Evolutionary conservation across 2,888 invertebrate genomes (phyloP).

Genomic region (Yponomeuta cagnagella): DNA sequence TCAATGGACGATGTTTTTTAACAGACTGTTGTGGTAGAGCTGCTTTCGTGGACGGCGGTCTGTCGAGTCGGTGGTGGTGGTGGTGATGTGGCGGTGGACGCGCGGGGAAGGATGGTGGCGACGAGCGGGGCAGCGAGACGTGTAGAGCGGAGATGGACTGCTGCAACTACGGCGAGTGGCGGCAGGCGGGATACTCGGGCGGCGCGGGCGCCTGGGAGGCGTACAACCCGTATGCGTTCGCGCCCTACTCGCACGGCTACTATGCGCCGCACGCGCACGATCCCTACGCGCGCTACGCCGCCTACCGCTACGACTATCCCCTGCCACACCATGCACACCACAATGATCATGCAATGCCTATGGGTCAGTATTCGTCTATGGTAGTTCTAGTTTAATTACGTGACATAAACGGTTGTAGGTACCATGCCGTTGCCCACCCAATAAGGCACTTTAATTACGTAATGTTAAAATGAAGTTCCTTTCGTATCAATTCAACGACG

Average conservation of each 20-base stretch:
- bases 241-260: conserved; percentile 29
- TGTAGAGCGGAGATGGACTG: conserved; percentile 63
- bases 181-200: conserved; percentile 51
- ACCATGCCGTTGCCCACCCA: too few relatives aligned
- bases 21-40: not conserved
- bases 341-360: conserved; percentile 60
- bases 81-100: conserved; percentile 25
- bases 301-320: conserved; percentile 65
- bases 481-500: too few relatives aligned
- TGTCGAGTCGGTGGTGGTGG: conserved; percentile 40
- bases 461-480: too few relatives aligned
- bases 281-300: conserved; percentile 54
- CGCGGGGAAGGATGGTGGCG: conserved; percentile 41
- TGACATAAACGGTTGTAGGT: not conserved
- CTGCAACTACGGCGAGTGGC: conserved; percentile 71
- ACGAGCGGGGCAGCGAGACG: conserved; percentile 46
- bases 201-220: conserved; percentile 42
- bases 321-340: conserved; percentile 53
- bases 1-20: conserved; percentile 4
- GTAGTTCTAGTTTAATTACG: not conserved
- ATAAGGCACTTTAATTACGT: too few relatives aligned
- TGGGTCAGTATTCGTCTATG: conserved; percentile 47
- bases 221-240: conserved; percentile 53
- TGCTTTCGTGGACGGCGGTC: not conserved
- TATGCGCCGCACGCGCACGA: conserved; percentile 48